phyloP scores from a whole-genome alignment of 2,888 invertebrate genomes.

The Scelioninae gen. 2 region DNA sequence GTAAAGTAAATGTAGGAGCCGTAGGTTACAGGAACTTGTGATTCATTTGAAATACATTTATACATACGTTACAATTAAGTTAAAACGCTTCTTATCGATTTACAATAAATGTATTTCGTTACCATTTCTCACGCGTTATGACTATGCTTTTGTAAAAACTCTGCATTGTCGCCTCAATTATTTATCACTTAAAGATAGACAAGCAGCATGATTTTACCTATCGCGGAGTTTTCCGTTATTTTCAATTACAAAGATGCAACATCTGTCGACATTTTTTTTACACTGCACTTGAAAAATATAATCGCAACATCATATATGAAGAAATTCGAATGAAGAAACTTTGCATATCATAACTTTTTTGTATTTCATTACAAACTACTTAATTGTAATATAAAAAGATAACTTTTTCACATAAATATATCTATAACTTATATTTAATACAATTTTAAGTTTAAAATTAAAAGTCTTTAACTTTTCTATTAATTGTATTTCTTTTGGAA shows the following conservation, averaged over 20 bases:
- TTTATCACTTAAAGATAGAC: conserved; percentile 8
- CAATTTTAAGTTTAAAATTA: too few relatives aligned
- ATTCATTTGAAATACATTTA: conserved; percentile 6
- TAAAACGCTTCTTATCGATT: not conserved
- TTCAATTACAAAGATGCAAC: not conserved
- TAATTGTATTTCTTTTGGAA: too few relatives aligned
- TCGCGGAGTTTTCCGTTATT: not conserved
- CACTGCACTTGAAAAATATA: not conserved
- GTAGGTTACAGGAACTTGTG: conserved; percentile 3
- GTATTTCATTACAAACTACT: too few relatives aligned
- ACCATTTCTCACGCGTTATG: not conserved
- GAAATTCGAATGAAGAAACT: not conserved
- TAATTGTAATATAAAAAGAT: too few relatives aligned
- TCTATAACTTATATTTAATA: too few relatives aligned
- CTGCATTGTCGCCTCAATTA: too few relatives aligned
- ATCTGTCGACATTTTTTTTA: not conserved
- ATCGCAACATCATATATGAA: not conserved
- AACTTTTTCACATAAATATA: too few relatives aligned
- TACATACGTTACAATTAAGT: not conserved
- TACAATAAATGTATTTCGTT: not conserved
- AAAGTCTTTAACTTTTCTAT: too few relatives aligned
- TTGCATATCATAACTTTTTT: too few relatives aligned
- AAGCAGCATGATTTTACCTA: conserved; percentile 2
- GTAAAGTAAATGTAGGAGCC: not conserved
- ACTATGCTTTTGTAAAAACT: not conserved